These are phyloP conservation scores for Tetranychus piercei DNA, from an alignment of 2,888 invertebrate species.

Conservation along the genomic window DNA sequence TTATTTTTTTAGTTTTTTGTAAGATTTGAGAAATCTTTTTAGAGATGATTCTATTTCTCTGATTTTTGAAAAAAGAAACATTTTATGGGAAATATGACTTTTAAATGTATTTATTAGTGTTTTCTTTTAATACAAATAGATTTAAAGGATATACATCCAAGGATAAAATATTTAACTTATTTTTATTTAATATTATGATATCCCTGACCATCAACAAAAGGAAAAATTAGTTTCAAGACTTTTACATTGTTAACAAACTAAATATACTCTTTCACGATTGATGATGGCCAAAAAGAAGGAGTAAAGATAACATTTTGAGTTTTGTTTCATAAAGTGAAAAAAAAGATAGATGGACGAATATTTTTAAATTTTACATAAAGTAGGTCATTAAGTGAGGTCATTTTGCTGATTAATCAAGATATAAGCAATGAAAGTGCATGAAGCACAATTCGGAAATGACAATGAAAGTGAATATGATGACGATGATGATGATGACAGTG, in stretches of 20 bases:
- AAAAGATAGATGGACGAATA: background rate
- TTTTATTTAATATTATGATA: background rate
- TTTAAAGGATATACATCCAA: background rate
- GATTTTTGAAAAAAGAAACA: too few species aligned
- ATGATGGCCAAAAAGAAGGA: background rate
- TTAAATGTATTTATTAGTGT: too few species aligned
- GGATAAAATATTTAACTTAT: background rate
- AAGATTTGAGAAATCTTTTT: too few species aligned
- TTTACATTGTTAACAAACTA: background rate
- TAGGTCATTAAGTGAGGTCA: slow-evolving; percentile 1
- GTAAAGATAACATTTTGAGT: background rate
- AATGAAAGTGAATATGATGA: background rate
- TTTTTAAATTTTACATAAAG: background rate
- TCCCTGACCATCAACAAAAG: background rate
- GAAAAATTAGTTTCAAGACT: background rate
- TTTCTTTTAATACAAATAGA: too few species aligned
- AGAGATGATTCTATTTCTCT: too few species aligned
- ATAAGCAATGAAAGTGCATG: background rate
- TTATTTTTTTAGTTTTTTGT: too few species aligned
- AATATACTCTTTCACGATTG: background rate
- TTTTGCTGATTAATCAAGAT: background rate
- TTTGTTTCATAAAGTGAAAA: background rate
- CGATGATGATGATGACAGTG: background rate
- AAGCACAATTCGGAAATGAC: background rate
- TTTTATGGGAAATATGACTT: too few species aligned